These are phyloP conservation scores for Hyppa rectilinea DNA, from an alignment of 2,888 invertebrate genomes.

Conservation along the genomic window DNA sequence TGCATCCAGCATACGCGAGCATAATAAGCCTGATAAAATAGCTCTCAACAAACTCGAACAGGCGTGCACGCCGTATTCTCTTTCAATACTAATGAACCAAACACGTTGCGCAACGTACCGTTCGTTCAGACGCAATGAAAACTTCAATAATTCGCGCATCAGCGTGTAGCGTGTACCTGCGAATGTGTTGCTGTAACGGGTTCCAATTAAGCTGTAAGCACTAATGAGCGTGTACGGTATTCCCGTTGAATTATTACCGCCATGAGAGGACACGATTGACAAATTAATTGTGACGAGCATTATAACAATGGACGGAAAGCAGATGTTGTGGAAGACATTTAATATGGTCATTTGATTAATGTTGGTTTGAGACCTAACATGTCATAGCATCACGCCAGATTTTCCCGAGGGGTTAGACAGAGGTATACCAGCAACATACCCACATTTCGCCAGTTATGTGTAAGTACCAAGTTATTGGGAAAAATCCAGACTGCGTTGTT, in stretches of 20 bases:
- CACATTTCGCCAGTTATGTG: not conserved
- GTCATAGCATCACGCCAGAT: too few relatives aligned
- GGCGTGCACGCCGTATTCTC: slow-evolving; percentile 54
- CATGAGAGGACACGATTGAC: slow-evolving; percentile 46
- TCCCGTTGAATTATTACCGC: slow-evolving; percentile 42
- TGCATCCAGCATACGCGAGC: slow-evolving; percentile 34
- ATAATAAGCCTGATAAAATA: slow-evolving; percentile 65
- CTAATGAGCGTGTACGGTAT: slow-evolving; percentile 55
- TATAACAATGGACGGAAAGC: slow-evolving; percentile 31
- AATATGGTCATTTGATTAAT: slow-evolving; percentile 20
- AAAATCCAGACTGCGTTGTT: not conserved
- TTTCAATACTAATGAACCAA: slow-evolving; percentile 66
- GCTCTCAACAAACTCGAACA: slow-evolving; percentile 51
- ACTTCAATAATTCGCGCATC: slow-evolving; percentile 56
- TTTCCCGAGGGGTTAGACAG: not conserved
- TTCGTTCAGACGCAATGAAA: slow-evolving; percentile 59
- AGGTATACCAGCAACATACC: too few relatives aligned
- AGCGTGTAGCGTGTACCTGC: slow-evolving; percentile 37
- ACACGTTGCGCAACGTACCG: slow-evolving; percentile 45
- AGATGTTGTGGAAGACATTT: slow-evolving; percentile 22
- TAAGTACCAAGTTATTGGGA: not conserved
- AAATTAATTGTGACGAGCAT: slow-evolving; percentile 52
- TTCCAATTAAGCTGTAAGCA: slow-evolving; percentile 60
- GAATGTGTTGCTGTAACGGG: slow-evolving; percentile 52
- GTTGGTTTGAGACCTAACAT: not conserved